A percentile compares a stretch with the other conserved stretches of the same genome.
Evolutionary conservation across 35 echinoderm and acorn worm species (phyloP).

Genomic region (Ophioderma brevispina): DNA sequence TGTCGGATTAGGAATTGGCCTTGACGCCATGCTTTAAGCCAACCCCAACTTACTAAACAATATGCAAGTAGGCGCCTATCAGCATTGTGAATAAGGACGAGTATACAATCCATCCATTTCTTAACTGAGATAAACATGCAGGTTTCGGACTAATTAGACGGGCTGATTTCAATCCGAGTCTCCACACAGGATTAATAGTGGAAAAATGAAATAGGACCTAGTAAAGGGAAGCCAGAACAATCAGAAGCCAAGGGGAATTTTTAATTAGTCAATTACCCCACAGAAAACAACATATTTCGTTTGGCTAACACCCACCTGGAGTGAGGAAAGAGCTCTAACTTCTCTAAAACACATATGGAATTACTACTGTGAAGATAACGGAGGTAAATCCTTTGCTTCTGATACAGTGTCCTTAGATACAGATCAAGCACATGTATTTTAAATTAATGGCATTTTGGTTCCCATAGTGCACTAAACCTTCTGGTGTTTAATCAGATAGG

Average conservation of each 20-base stretch:
- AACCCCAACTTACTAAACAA: conserved; percentile 15
- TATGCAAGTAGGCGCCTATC: conserved; percentile 41
- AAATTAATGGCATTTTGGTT: conserved; percentile 60
- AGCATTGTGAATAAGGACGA: conserved; percentile 8
- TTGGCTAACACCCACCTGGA: conserved; percentile 68
- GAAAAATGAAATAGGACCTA: conserved; percentile 74
- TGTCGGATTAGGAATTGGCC: conserved; percentile 48
- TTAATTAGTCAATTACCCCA: conserved; percentile 83
- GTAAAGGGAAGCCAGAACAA: conserved; percentile 79
- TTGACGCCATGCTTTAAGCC: conserved; percentile 41
- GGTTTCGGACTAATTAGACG: conserved; percentile 51
- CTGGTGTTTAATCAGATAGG: conserved; percentile 72
- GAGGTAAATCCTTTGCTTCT: conserved; percentile 81
- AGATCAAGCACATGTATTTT: conserved; percentile 56
- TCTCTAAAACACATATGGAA: conserved; percentile 82
- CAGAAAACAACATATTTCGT: conserved; percentile 69
- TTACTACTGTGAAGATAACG: conserved; percentile 70
- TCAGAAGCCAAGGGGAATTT: conserved; percentile 65
- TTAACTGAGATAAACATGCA: conserved; percentile 33
- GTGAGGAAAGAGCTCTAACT: conserved; percentile 76
- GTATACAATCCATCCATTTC: conserved; percentile 76
- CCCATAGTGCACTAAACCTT: conserved; percentile 60
- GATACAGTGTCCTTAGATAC: conserved; percentile 65
- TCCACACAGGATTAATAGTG: conserved; percentile 47
- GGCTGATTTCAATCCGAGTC: conserved; percentile 46